These are phyloP conservation scores for Arctia plantaginis DNA, from an alignment of 2,888 invertebrate species.

Conservation along the genomic window DNA sequence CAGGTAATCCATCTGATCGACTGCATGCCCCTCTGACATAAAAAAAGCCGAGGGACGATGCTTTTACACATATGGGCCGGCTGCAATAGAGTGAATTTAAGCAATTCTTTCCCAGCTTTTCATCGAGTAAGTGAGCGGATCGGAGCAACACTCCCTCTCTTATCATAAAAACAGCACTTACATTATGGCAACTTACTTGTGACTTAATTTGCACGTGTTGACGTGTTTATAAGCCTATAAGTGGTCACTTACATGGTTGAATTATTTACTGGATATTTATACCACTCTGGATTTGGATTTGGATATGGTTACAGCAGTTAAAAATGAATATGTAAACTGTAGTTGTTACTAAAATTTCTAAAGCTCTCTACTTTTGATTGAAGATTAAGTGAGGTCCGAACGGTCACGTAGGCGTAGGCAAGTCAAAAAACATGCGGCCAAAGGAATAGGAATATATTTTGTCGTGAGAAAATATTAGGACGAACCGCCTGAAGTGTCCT, in stretches of 20 bases:
- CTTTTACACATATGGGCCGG: no score
- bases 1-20: no score
- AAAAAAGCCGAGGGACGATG: no score
- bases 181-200: no score
- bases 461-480: slow-evolving; percentile 39
- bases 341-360: background rate
- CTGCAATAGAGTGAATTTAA: background rate
- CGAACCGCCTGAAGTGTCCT: slow-evolving; percentile 33
- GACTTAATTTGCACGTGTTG: no score
- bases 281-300: no score
- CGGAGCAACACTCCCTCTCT: no score
- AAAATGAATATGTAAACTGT: background rate
- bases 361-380: background rate
- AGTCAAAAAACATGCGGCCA: slow-evolving; percentile 27
- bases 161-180: no score
- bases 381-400: background rate
- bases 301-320: no score
- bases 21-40: no score
- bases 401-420: slow-evolving; percentile 37
- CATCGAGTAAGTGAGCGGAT: background rate
- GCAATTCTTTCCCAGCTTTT: background rate
- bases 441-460: slow-evolving; percentile 31
- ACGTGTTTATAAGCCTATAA: no score
- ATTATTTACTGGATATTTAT: background rate
- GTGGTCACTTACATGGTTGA: no score